Percentiles rank a stretch among this genome's conserved stretches.
Conservation (phyloP, 2,888 invertebrate genomes). For the Metopia argyrocephala region DNA sequence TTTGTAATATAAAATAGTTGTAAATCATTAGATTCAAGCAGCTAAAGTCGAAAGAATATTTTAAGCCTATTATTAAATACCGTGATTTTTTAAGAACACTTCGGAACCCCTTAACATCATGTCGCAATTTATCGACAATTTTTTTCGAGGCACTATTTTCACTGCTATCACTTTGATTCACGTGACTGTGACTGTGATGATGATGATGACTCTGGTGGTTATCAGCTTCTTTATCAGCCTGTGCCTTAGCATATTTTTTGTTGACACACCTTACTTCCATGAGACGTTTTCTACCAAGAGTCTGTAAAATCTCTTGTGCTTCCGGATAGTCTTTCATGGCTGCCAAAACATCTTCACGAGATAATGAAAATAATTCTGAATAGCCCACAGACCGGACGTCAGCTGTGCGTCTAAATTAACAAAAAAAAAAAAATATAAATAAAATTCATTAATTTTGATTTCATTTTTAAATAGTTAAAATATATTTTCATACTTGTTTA, state of each 20-base stretch:
- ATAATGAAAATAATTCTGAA: constrained; percentile 95
- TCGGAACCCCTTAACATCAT: constrained; percentile 88
- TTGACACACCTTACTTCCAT: constrained; percentile 88
- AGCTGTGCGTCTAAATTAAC: constrained; percentile 88
- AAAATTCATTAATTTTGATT: background rate
- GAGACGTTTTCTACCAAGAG: constrained; percentile 89
- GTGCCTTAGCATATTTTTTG: constrained; percentile 77
- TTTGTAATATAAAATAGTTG: no score
- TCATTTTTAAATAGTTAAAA: background rate
- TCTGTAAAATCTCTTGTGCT: constrained; percentile 95
- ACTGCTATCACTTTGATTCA: constrained; percentile 75
- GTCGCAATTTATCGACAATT: constrained; percentile 90
- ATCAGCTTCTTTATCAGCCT: constrained; percentile 72
- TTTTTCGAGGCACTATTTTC: constrained; percentile 84
- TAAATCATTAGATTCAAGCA: constrained; percentile 7
- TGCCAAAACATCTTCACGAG: constrained; percentile 94
- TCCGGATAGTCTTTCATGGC: constrained; percentile 99
- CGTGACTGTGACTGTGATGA: constrained; percentile 69
- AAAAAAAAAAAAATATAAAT: background rate
- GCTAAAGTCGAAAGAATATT: constrained; percentile 47
- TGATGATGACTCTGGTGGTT: constrained; percentile 66
- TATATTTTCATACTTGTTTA: constrained; percentile 88
- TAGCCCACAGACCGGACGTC: constrained; percentile 97
- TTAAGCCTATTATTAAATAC: constrained; percentile 72
- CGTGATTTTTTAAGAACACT: constrained; percentile 81